These are phyloP conservation scores for Aplocera efformata DNA, from an alignment of 2,888 invertebrate genomes.

Conservation along the genomic window DNA sequence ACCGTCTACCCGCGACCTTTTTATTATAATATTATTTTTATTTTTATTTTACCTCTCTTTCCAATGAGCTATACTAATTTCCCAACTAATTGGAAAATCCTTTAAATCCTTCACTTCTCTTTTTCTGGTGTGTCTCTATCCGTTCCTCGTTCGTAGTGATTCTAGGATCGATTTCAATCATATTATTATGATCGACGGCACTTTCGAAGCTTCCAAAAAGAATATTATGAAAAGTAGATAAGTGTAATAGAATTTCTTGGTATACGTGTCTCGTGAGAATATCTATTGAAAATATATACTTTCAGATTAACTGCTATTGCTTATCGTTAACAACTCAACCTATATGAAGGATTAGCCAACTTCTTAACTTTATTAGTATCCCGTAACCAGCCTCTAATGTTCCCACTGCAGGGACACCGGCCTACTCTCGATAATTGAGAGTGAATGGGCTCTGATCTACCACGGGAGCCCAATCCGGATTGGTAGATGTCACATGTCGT, in stretches of 20 bases:
- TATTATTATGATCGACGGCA: conserved; percentile 12
- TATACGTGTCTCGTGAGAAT: conserved; percentile 6
- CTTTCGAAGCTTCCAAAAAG: conserved; percentile 8
- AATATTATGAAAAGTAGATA: conserved; percentile 16
- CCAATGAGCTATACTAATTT: neutral
- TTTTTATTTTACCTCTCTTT: neutral
- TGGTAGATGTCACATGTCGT: no score
- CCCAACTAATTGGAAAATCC: conserved; percentile 9
- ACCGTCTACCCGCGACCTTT: no score
- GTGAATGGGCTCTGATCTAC: no score
- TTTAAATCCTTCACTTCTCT: conserved; percentile 2
- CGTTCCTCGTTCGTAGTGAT: conserved; percentile 1
- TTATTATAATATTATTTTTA: no score
- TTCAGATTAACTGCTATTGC: no score
- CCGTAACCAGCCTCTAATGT: no score
- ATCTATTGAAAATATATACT: conserved; percentile 6
- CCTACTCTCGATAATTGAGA: no score
- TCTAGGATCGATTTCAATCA: conserved; percentile 15
- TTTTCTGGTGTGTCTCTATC: conserved; percentile 6
- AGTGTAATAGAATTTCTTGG: conserved; percentile 15
- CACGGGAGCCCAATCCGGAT: no score
- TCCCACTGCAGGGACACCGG: no score
- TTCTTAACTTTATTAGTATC: no score
- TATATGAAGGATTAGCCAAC: no score
- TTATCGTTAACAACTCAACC: no score